Percentiles rank a stretch among this genome's conserved stretches.
Evolutionary conservation across 2,888 invertebrate species (phyloP).

Genomic region (Phalera bucephala): DNA sequence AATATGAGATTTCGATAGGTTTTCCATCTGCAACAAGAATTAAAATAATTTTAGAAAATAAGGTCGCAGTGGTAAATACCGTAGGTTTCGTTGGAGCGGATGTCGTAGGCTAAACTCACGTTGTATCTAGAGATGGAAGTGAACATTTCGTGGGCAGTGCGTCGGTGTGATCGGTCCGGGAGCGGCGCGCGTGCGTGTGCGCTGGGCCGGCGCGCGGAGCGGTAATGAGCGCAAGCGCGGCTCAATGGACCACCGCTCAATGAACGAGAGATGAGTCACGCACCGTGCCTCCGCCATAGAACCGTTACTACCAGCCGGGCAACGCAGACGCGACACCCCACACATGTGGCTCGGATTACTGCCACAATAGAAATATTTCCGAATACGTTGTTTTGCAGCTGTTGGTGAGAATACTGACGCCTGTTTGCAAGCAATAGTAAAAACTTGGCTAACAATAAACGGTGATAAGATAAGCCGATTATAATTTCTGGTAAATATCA

Average conservation of each 20-base stretch:
- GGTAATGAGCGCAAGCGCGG: conserved; percentile 78
- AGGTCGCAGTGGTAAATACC: conserved; percentile 37
- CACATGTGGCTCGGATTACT: conserved; percentile 58
- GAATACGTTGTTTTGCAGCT: conserved; percentile 17
- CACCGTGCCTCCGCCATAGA: conserved; percentile 76
- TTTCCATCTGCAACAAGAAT: conserved; percentile 72
- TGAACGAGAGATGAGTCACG: conserved; percentile 74
- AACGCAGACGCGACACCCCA: conserved; percentile 58
- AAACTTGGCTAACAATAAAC: too few relatives aligned
- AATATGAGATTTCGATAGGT: conserved; percentile 62
- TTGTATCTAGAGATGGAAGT: conserved; percentile 67
- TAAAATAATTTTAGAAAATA: conserved; percentile 31
- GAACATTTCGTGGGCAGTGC: conserved; percentile 67
- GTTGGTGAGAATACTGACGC: conserved; percentile 21
- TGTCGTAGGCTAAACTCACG: conserved; percentile 76
- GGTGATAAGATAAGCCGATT: not conserved
- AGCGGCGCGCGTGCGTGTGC: conserved; percentile 77
- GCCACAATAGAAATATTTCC: conserved; percentile 32
- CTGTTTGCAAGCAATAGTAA: conserved; percentile 50
- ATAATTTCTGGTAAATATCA: too few relatives aligned
- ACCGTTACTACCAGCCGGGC: conserved; percentile 55
- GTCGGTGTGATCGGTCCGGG: conserved; percentile 62
- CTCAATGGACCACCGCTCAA: conserved; percentile 74
- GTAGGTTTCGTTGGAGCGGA: conserved; percentile 56
- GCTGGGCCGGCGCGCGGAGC: conserved; percentile 80